A percentile compares a stretch with the other conserved stretches of the same genome.
Conservation (phyloP, 2,113 vertebrate genomes). For the Genyomyrus donnyi region DNA sequence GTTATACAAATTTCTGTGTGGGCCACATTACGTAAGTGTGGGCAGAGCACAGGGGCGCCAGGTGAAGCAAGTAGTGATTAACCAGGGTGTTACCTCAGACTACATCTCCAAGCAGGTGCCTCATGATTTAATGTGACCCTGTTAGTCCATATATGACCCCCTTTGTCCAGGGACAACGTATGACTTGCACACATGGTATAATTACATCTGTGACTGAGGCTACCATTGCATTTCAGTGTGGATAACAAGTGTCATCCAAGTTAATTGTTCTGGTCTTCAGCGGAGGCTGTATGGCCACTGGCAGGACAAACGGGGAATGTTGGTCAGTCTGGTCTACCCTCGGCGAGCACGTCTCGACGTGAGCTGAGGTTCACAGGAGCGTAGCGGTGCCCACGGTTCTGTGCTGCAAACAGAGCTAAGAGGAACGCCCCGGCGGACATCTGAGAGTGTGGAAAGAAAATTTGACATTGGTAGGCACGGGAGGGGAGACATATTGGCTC, state of each 20-base stretch:
- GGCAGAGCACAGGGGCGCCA: not conserved
- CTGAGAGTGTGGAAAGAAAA: no score
- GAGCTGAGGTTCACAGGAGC: not conserved
- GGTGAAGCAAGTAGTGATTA: not conserved
- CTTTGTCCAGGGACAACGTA: not conserved
- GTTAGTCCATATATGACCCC: not conserved
- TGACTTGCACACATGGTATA: not conserved
- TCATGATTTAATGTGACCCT: not conserved
- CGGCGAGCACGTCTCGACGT: not conserved
- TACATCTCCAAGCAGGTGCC: not conserved
- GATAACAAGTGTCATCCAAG: not conserved
- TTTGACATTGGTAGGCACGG: no score
- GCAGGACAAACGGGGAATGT: not conserved
- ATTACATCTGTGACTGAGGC: not conserved
- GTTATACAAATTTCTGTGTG: not conserved
- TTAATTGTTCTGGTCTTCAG: not conserved
- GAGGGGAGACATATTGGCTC: no score
- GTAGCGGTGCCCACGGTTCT: not conserved
- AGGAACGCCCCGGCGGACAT: not conserved
- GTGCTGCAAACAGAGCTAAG: not conserved
- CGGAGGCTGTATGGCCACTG: not conserved
- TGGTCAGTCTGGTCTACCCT: not conserved
- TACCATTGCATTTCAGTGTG: not conserved
- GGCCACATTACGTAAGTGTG: not conserved
- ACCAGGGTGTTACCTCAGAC: not conserved